Conservation (phyloP, 2,113 vertebrate genomes). For the Potamarius usumacintae region DNA sequence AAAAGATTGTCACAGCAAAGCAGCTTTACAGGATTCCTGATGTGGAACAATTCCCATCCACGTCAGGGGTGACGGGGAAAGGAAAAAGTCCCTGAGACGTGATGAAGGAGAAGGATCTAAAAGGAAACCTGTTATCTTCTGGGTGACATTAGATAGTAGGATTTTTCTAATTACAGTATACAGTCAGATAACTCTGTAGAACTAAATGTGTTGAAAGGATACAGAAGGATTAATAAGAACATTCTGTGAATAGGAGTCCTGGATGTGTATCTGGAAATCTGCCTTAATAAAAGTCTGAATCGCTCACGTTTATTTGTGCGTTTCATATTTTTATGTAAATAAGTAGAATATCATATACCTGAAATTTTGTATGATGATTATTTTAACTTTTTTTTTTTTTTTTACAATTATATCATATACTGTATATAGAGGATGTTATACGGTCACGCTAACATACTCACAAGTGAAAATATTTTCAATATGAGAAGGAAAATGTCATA, state of each 20-base stretch:
- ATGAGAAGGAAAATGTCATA: too few relatives aligned
- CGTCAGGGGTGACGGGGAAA: background rate
- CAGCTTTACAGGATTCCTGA: background rate
- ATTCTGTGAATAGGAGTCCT: background rate
- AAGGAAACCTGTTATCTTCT: background rate
- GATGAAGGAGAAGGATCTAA: background rate
- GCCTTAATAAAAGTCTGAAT: background rate
- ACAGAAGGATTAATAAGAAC: background rate
- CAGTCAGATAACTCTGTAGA: background rate
- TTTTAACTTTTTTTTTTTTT: too few relatives aligned
- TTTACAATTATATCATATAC: too few relatives aligned
- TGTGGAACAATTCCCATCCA: background rate
- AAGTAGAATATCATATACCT: too few relatives aligned
- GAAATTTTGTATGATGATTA: background rate
- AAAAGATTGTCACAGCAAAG: background rate
- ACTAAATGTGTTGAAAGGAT: background rate
- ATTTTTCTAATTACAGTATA: background rate
- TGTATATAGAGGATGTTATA: too few relatives aligned
- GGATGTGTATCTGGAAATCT: background rate
- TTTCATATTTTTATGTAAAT: background rate
- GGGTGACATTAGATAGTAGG: background rate
- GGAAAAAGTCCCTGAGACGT: background rate
- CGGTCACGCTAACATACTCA: too few relatives aligned
- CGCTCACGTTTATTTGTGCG: background rate
- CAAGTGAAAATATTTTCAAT: too few relatives aligned